A percentile compares a stretch with the other conserved stretches of the same genome.
These are phyloP conservation scores for Lordiphosa collinella DNA, from an alignment of 1,140 invertebrate genomes.

Conservation along the genomic window DNA sequence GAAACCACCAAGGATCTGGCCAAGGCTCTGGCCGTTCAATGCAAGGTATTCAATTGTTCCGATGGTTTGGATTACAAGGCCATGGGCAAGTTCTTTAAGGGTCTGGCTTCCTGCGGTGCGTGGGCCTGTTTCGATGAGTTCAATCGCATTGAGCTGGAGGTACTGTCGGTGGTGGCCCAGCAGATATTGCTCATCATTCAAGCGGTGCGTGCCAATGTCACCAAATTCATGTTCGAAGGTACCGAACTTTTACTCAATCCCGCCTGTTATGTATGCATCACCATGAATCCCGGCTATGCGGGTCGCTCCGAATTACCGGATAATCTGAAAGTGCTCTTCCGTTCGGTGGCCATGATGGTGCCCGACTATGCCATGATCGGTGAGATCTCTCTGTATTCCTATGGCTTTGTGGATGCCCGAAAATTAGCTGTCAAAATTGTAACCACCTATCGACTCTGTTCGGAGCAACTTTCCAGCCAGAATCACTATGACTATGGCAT, in stretches of 20 bases:
- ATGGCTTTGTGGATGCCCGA: constrained; percentile 90
- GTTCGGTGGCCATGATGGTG: constrained; percentile 97
- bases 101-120: constrained; percentile 91
- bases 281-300: constrained; percentile 96
- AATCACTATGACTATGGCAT: constrained; percentile 96
- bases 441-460: constrained; percentile 92
- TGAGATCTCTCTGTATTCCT: constrained; percentile 94
- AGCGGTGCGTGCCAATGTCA: constrained; percentile 86
- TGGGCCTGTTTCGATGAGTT: constrained; percentile 98
- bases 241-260: constrained; percentile 89
- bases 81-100: constrained; percentile 95
- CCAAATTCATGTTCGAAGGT: constrained; percentile 91
- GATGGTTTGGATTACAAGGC: constrained; percentile 96
- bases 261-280: constrained; percentile 93
- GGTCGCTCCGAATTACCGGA: constrained; percentile 87
- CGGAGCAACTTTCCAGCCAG: constrained; percentile 91
- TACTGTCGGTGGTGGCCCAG: constrained; percentile 90
- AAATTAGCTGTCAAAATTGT: constrained; percentile 93
- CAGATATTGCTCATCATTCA: constrained; percentile 91
- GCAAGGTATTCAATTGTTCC: constrained; percentile 96
- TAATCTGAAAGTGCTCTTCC: constrained; percentile 94
- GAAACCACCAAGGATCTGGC: constrained; percentile 94
- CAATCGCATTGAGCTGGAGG: constrained; percentile 95
- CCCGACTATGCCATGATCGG: constrained; percentile 95
- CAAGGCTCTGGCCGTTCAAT: constrained; percentile 94